These are phyloP conservation scores for Melanotaenia duboulayi DNA, from an alignment of 2,113 vertebrate species.

Conservation along the genomic window DNA sequence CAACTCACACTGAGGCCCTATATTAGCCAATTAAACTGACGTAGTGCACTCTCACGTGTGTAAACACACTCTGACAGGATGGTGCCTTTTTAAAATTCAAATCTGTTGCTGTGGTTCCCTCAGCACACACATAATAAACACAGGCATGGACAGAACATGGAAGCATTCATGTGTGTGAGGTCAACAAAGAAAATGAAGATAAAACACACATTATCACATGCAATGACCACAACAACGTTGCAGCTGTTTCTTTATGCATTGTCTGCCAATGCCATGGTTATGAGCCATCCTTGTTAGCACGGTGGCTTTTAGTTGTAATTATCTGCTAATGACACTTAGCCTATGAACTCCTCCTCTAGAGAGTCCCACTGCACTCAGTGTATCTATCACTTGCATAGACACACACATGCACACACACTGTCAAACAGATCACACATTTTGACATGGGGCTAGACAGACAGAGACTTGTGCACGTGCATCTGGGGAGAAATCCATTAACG, in stretches of 20 bases:
- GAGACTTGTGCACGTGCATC: conserved; percentile 16
- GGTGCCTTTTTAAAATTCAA: conserved; percentile 22
- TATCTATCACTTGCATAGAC: neutral
- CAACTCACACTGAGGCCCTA: conserved; percentile 54
- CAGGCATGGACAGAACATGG: neutral
- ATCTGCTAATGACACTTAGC: conserved; percentile 74
- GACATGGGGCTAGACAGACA: neutral
- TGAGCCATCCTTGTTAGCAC: conserved; percentile 64
- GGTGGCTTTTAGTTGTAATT: conserved; percentile 73
- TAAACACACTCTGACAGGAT: conserved; percentile 12
- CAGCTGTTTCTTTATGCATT: conserved; percentile 61
- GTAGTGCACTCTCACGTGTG: conserved; percentile 4
- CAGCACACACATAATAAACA: conserved; percentile 7
- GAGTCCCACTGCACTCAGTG: conserved; percentile 40
- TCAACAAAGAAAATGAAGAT: neutral
- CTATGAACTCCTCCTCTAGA: conserved; percentile 63
- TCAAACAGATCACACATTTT: conserved; percentile 8
- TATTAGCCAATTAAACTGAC: conserved; percentile 63
- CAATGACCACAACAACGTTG: conserved; percentile 32
- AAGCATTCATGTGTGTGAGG: neutral
- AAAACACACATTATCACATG: neutral
- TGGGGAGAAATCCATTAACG: conserved; percentile 31
- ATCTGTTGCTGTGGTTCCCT: conserved; percentile 7
- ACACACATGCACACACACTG: conserved; percentile 3
- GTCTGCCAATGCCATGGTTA: conserved; percentile 57